phyloP scores from a whole-genome alignment of 2,113 vertebrate genomes.

The Hypocryptadius cinnamomeus region DNA sequence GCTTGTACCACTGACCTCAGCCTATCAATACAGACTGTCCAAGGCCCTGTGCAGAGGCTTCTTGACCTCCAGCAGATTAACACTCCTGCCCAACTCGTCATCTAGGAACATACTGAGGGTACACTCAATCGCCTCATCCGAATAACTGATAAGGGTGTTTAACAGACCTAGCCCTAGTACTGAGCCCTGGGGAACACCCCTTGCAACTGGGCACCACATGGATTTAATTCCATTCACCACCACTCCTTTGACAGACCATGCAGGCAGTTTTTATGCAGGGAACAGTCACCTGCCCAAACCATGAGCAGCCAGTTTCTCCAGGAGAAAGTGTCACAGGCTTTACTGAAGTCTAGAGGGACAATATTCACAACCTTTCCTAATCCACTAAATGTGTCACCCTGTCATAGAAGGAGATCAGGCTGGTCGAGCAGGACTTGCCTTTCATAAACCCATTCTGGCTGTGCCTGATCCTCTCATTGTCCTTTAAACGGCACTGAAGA shows the following conservation, averaged over 20 bases:
- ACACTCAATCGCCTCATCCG: rapidly evolving
- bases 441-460: not conserved
- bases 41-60: not conserved
- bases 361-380: not conserved
- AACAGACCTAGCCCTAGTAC: not conserved
- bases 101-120: not conserved
- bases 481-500: not conserved
- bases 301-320: not conserved
- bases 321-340: not conserved
- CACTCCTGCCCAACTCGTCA: not conserved
- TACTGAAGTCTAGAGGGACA: not conserved
- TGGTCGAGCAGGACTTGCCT: not conserved
- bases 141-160: not conserved
- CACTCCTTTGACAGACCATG: not conserved
- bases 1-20: not conserved
- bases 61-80: not conserved
- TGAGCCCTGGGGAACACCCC: not conserved
- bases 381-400: not conserved
- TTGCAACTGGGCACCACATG: not conserved
- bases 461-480: not conserved
- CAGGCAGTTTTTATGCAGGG: not conserved
- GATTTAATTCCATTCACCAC: not conserved
- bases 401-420: not conserved
- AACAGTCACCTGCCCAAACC: not conserved
- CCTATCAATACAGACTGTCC: too few relatives aligned